phyloP scores from a whole-genome alignment of 2,113 vertebrate species.

The Bos taurus region DNA sequence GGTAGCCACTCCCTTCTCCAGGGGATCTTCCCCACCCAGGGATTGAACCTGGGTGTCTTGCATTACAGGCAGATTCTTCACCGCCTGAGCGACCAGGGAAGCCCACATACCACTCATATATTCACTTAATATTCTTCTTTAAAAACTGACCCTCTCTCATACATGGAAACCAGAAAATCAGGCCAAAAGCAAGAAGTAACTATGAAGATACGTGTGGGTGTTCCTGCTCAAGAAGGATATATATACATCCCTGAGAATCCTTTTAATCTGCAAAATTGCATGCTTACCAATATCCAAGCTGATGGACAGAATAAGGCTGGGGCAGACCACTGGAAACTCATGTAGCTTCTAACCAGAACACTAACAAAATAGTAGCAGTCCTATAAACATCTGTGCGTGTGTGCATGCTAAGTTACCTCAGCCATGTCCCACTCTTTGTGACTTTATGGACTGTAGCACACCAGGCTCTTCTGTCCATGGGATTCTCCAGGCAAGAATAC shows the following conservation, averaged over 20 bases:
- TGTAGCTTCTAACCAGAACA: fast-evolving
- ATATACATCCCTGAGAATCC: neutral
- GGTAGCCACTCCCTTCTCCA: neutral
- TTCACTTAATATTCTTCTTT: neutral
- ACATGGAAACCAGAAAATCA: neutral
- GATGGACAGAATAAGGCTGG: fast-evolving
- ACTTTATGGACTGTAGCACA: neutral
- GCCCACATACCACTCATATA: neutral
- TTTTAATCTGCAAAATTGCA: neutral
- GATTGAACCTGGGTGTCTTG: neutral
- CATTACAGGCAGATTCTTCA: neutral
- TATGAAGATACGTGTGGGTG: neutral
- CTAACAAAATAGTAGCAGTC: neutral
- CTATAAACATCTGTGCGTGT: neutral
- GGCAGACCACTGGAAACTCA: neutral
- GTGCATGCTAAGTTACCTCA: neutral
- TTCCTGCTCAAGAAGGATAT: too few relatives aligned
- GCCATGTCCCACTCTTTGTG: neutral
- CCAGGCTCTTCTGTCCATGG: neutral
- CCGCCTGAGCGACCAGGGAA: fast-evolving
- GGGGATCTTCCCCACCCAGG: neutral
- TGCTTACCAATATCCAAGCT: neutral
- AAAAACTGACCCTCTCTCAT: neutral
- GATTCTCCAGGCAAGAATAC: neutral
- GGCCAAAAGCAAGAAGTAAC: neutral